Evolutionary conservation across 1,140 invertebrate genomes (phyloP), one percentile per base, ranked within the genome.

Genomic region (Drosophila burlai): DNA sequence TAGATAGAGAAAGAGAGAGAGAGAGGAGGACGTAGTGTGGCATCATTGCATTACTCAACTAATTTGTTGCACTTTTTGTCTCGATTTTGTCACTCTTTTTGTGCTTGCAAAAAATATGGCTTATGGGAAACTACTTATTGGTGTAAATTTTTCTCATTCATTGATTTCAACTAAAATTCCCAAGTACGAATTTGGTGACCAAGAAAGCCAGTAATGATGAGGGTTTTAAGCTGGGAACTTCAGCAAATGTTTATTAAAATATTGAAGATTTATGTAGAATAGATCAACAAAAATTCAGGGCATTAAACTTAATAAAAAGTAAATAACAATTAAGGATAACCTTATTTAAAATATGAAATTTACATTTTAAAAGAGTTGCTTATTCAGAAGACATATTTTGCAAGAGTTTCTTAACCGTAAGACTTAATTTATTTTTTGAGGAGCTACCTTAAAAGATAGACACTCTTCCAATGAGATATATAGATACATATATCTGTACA

Each of bases 41-140:
- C 65, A 73, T 73, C 66, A 59, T 49, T n/a, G 54, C 52, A 72
- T 73, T 72, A 72, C 43, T 50, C 52, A 59, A 24, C 46, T 34
- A 45, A 71, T 73, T 73, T 73, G 67, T 61, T 31, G n/a, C 42
- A 59, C 16, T 47, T 68, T 55, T 46, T 71, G 40, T 60, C 54
- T 46, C 13, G 11, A 16, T n/a, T 60, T 66, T 66, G 52, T 55
- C 52, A 55, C 11, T 38, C 5, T 24, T 24, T 29, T 50, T 18
- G n/a, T 50, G 16, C 15, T 15, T 15, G 42, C 5, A 67, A 68
- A 4, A 50, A 34, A 49, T 67, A 67, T 71, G 29, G 40, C n/a
- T 58, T 34, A 58, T 68, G 64, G 45, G 67, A 72, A 72, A 42
- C 2, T 50, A 42, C 2, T 50, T 18, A 66, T 47, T 1, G 45